Conservation (phyloP, 2,797 vertebrate genomes). For the Gadopsis marmoratus region DNA sequence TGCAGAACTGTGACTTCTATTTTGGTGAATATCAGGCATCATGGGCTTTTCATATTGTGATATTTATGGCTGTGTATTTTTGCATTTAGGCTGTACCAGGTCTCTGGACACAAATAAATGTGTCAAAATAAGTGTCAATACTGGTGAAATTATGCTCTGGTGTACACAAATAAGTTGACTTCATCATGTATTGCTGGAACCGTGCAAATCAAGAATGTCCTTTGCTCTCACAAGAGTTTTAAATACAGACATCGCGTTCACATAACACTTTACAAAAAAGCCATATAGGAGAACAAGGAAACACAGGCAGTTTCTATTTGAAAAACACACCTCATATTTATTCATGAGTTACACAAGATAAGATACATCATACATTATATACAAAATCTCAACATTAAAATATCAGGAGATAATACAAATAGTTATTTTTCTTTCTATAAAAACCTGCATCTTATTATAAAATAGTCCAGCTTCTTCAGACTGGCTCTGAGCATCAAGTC, state of each 20-base stretch:
- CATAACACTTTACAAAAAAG: conserved; percentile 10
- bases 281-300: conserved; percentile 6
- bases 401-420: conserved; percentile 69
- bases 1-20: conserved; percentile 29
- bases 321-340: conserved; percentile 77
- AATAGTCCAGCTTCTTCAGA: conserved; percentile 37
- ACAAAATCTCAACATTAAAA: conserved; percentile 76
- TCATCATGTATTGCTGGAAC: conserved; percentile 28
- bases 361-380: conserved; percentile 77
- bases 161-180: conserved; percentile 35
- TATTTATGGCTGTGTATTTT: conserved; percentile 46
- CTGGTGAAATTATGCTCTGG: conserved; percentile 38
- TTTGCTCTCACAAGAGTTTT: conserved; percentile 17
- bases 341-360: conserved; percentile 76
- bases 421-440: conserved; percentile 50
- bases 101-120: conserved; percentile 42
- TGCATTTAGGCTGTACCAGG: conserved; percentile 29
- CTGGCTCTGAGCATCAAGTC: conserved; percentile 39
- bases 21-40: conserved; percentile 29
- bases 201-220: conserved; percentile 25
- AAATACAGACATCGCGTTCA: conserved; percentile 7
- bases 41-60: conserved; percentile 25
- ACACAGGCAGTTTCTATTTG: conserved; percentile 41
- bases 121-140: conserved; percentile 34
- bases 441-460: conserved; percentile 56